Evolutionary conservation across 2,113 vertebrate genomes (phyloP), one percentile per base, ranked within the genome.

Genomic region (Elachura formosa): DNA sequence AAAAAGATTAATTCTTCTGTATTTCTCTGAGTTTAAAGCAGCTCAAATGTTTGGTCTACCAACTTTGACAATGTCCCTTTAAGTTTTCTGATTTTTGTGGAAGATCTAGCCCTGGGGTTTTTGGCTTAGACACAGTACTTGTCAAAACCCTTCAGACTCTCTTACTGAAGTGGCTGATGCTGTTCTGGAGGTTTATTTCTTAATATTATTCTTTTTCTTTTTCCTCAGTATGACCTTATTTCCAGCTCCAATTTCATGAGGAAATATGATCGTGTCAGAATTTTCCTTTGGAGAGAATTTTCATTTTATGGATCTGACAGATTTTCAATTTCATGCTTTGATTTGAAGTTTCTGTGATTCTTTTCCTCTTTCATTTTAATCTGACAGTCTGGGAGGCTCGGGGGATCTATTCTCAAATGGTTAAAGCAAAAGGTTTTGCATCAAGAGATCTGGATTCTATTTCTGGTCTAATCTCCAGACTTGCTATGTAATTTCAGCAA

Each of bases 261-360:
- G 96, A 97, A 97, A 94, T 73, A 64, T 75, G 96, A 79, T 96
- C 4, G n/a, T 96, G 94, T 97, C 95, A 96, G 94, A 97, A 93
- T 93, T 97, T 97, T 95, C 91, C 95, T 96, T 96, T 89, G 26
- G 54, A 97, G 94, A 91, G 94, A 97, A 97, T 97, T 97, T 98
- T 96, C 92, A 83, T 95, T 97, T 96, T 97, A 93, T 5, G 78
- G 90, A 97, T 96, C 89, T 97, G 96, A 98, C 96, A 97, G 97
- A 97, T 97, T 97, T 97, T 97, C 94, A 22, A 90, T 95, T 97
- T 97, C 96, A 96, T 96, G 95, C 94, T 97, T 98, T 96, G 96
- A 97, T 97, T 97, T 97, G 93, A 97, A 94, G 84, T 97, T 91
- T 95, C 91, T 97, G 81, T 90, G 93, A 76, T 97, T 97, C 93